Conservation (phyloP, 2,797 vertebrate species). For the Tapera naevia region DNA sequence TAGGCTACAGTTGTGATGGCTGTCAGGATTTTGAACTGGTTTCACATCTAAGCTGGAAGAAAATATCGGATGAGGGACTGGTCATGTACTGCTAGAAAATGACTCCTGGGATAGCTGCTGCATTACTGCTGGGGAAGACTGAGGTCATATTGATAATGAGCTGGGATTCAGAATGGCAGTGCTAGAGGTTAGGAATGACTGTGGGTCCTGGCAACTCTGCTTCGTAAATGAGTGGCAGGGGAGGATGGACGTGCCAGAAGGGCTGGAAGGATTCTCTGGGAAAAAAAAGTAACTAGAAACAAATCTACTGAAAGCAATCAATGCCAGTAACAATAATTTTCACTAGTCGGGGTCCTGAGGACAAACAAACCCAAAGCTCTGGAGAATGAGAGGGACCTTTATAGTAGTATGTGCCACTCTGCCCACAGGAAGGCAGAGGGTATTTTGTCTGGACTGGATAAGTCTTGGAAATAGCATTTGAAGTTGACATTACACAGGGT, state of each 20-base stretch:
- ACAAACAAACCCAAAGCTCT: not conserved
- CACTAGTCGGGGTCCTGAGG: not conserved
- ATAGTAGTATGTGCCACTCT: not conserved
- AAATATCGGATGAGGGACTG: not conserved
- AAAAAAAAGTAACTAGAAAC: not conserved
- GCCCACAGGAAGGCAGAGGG: not conserved
- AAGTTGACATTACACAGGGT: not conserved
- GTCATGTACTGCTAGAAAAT: not conserved
- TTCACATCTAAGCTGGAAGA: not conserved
- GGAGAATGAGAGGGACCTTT: not conserved
- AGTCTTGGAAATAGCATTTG: constrained; percentile 11
- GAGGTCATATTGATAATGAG: not conserved
- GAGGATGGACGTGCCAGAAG: not conserved
- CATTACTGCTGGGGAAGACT: not conserved
- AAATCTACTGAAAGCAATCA: not conserved
- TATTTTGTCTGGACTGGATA: not conserved
- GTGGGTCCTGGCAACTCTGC: not conserved
- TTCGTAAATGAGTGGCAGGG: not conserved
- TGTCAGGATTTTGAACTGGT: not conserved
- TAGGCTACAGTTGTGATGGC: not conserved
- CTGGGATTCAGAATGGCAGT: not conserved
- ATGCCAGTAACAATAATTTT: not conserved
- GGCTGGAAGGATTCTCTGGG: not conserved
- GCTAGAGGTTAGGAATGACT: not conserved
- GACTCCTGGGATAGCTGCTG: not conserved